Evolutionary conservation across 2,888 invertebrate species (phyloP).

Genomic region (Neoaliturus tenellus): DNA sequence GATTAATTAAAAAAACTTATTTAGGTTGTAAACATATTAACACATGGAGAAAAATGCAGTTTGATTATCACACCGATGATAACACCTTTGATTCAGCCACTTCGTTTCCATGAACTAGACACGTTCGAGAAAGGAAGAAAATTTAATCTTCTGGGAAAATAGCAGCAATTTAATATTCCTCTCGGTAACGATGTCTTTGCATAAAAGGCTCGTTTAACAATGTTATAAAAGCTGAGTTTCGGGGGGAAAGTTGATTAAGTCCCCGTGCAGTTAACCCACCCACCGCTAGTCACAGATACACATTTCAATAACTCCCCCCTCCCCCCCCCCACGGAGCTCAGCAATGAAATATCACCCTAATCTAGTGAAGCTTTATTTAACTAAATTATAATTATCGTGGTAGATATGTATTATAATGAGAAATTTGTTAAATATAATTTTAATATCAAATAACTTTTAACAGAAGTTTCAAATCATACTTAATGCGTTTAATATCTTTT

Average conservation of each 20-base stretch:
- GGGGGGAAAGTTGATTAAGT: conserved; percentile 30
- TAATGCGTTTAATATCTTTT: too few species aligned
- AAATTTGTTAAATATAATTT: too few species aligned
- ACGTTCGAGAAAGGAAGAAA: background rate
- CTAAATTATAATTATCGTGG: too few species aligned
- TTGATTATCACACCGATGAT: too few species aligned
- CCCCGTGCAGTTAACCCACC: conserved; percentile 20
- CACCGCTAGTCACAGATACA: conserved; percentile 1
- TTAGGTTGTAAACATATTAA: too few species aligned
- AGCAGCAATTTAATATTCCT: conserved; percentile 28
- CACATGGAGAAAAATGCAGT: too few species aligned
- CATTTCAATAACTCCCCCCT: conserved; percentile 15
- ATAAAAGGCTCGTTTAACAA: conserved; percentile 35
- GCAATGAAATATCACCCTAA: conserved; percentile 14
- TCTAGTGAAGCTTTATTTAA: background rate
- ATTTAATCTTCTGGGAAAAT: conserved; percentile 30
- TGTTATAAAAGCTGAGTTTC: conserved; percentile 33
- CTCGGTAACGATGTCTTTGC: conserved; percentile 26
- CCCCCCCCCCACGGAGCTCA: too few species aligned
- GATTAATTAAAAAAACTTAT: too few species aligned
- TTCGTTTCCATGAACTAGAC: background rate
- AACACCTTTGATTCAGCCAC: too few species aligned
- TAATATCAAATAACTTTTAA: too few species aligned
- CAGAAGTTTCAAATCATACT: too few species aligned
- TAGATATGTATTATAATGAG: too few species aligned